Evolutionary conservation across 2,888 invertebrate species (phyloP).

Genomic region (Cataglyphis rosenhaueri): DNA sequence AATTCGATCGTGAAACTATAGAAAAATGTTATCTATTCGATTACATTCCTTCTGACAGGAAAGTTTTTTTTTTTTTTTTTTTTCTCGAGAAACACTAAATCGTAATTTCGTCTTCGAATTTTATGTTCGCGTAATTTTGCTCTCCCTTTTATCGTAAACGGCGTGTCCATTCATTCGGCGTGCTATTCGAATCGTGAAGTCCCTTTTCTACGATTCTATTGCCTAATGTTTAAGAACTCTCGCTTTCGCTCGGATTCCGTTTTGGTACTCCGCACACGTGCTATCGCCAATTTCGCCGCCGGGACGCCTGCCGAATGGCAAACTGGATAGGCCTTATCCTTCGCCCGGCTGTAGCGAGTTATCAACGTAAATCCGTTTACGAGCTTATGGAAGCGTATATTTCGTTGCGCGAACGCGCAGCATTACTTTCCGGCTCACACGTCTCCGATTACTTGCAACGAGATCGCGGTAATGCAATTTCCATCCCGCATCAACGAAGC

Average conservation of each 20-base stretch:
- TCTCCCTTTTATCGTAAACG: conserved; percentile 38
- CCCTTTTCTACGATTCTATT: conserved; percentile 50
- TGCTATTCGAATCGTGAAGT: conserved; percentile 33
- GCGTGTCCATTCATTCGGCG: conserved; percentile 55
- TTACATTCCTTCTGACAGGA: not conserved
- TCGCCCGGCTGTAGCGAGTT: conserved; percentile 61
- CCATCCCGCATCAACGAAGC: conserved; percentile 19
- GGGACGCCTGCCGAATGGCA: conserved; percentile 72
- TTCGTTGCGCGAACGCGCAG: conserved; percentile 40
- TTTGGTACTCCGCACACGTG: conserved; percentile 75
- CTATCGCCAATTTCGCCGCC: conserved; percentile 77
- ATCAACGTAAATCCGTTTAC: conserved; percentile 75
- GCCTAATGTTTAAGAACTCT: conserved; percentile 68
- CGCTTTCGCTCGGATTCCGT: conserved; percentile 68
- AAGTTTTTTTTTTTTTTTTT: not conserved
- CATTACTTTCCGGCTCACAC: conserved; percentile 33
- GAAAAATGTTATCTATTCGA: not conserved
- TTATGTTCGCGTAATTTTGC: conserved; percentile 24
- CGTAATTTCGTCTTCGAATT: conserved; percentile 15
- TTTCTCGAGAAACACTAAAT: not conserved
- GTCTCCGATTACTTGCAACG: conserved; percentile 33
- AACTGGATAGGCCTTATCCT: conserved; percentile 68
- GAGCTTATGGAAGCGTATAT: conserved; percentile 59
- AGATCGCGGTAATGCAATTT: conserved; percentile 33
- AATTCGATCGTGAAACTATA: not conserved